A percentile compares a stretch with the other conserved stretches of the same genome.
phyloP scores from a whole-genome alignment of 2,113 vertebrate species.

The Agapornis roseicollis region DNA sequence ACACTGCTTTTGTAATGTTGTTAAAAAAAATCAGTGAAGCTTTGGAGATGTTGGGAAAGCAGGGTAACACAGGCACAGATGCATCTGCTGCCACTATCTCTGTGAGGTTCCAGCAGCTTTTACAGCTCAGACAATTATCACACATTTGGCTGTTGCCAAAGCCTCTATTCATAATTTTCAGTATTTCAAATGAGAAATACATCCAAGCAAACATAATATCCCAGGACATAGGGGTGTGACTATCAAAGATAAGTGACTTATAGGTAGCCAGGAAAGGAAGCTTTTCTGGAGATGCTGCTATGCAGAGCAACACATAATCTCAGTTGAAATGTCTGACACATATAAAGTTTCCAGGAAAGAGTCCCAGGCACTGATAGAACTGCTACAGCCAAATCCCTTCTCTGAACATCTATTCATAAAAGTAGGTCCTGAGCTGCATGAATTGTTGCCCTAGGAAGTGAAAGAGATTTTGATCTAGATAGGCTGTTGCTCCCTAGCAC shows the following conservation, averaged over 20 bases:
- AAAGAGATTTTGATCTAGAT: slow-evolving; percentile 17
- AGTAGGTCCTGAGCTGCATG: not conserved
- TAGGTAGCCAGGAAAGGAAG: not conserved
- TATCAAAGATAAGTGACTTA: not conserved
- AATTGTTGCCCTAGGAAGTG: slow-evolving; percentile 7
- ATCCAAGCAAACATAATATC: not conserved
- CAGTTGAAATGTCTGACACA: not conserved
- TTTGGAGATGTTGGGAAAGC: slow-evolving; percentile 14
- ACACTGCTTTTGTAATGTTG: not conserved
- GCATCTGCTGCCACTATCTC: not conserved
- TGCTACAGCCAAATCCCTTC: not conserved
- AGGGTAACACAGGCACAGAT: slow-evolving; percentile 9
- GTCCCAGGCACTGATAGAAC: not conserved
- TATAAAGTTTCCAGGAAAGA: not conserved
- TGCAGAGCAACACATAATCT: not conserved
- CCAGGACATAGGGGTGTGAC: not conserved
- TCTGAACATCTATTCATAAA: slow-evolving; percentile 40
- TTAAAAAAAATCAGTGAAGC: slow-evolving; percentile 16
- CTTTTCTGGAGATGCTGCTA: not conserved
- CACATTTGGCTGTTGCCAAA: not conserved
- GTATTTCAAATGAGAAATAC: not conserved
- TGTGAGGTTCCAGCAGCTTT: slow-evolving; percentile 11
- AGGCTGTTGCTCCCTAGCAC: not conserved
- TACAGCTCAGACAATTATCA: slow-evolving; percentile 26
- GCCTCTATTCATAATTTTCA: not conserved